Conservation (phyloP, 64 coral and sea anemone genomes). For the Montipora sp. region DNA sequence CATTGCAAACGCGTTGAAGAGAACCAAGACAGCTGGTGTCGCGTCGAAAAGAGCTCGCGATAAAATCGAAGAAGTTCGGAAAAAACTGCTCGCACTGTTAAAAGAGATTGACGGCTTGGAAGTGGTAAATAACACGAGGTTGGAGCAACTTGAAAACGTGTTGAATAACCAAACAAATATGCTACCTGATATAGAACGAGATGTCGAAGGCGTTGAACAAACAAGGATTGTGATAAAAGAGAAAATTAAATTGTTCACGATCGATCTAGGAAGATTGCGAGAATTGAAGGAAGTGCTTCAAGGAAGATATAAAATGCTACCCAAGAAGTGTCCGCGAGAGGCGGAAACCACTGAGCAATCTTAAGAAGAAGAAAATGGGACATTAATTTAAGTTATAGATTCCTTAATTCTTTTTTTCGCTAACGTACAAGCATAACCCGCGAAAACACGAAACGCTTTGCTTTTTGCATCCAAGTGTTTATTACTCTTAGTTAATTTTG, state of each 20-base stretch:
- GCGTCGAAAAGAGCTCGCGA: slow-evolving; percentile 35
- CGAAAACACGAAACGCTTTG: too few relatives aligned
- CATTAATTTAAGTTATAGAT: neutral
- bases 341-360: neutral
- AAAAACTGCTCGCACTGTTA: slow-evolving; percentile 30
- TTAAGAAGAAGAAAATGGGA: neutral
- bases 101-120: slow-evolving; percentile 54
- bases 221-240: neutral
- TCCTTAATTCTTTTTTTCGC: too few relatives aligned
- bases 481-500: too few relatives aligned
- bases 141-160: slow-evolving; percentile 23
- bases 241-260: slow-evolving; percentile 32
- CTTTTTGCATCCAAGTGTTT: too few relatives aligned
- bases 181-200: neutral
- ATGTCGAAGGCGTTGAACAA: slow-evolving; percentile 14
- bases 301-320: neutral
- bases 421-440: too few relatives aligned
- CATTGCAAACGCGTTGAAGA: slow-evolving; percentile 33
- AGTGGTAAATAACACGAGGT: slow-evolving; percentile 2
- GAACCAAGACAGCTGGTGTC: slow-evolving; percentile 4
- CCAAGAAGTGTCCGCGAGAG: neutral
- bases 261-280: slow-evolving; percentile 13
- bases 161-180: slow-evolving; percentile 11
- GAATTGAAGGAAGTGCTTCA: slow-evolving; percentile 17
- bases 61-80: slow-evolving; percentile 62